phyloP scores from a whole-genome alignment of 1,140 invertebrate genomes.

The Drosophila kanapiae region DNA sequence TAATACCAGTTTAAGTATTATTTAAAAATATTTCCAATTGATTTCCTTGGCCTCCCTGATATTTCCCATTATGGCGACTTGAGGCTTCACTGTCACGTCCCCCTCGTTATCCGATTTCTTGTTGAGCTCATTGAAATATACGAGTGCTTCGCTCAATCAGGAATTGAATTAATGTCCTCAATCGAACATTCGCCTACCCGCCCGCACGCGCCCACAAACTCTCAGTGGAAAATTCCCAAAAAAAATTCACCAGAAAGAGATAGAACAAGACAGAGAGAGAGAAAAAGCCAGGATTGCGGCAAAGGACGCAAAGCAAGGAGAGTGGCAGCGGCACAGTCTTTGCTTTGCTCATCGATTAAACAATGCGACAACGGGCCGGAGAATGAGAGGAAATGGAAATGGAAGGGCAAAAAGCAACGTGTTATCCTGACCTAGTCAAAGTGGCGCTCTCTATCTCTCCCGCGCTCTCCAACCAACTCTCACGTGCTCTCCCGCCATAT shows the following conservation, averaged over 20 bases:
- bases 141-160: slow-evolving; percentile 14
- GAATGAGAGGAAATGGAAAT: slow-evolving; percentile 2
- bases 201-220: slow-evolving; percentile 12
- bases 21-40: no score
- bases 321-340: slow-evolving; percentile 25
- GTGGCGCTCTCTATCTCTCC: slow-evolving; percentile 16
- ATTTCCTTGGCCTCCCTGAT: no score
- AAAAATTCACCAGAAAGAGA: slow-evolving; percentile 32
- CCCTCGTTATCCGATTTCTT: slow-evolving; percentile 14
- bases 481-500: slow-evolving; percentile 13
- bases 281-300: neutral
- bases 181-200: slow-evolving; percentile 8
- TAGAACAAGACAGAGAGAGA: neutral
- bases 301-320: neutral
- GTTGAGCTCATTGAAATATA: slow-evolving; percentile 16
- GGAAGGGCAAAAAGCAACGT: slow-evolving; percentile 4
- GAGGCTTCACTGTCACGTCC: neutral
- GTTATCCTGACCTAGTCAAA: slow-evolving; percentile 73
- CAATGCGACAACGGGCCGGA: slow-evolving; percentile 33
- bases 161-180: slow-evolving; percentile 19
- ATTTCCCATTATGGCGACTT: neutral
- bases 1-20: no score
- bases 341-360: slow-evolving; percentile 69
- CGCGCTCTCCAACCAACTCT: slow-evolving; percentile 23
- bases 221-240: slow-evolving; percentile 73